Percentiles rank a stretch among this genome's conserved stretches.
phyloP scores from a whole-genome alignment of 2,888 invertebrate species.

The Crepidodera aurea region DNA sequence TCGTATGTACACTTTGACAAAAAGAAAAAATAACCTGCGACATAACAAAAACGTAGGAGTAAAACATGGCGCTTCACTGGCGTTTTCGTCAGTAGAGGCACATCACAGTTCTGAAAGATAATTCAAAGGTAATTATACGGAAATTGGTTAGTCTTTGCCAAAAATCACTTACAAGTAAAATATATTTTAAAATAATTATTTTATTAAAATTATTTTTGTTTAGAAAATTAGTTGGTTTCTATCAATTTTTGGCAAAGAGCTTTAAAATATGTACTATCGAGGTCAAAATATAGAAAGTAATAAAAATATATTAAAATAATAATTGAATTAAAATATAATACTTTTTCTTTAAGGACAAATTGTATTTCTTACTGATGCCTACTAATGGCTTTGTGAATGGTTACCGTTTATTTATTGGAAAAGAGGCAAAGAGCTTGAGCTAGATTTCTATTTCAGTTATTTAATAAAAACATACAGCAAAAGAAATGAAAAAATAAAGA shows the following conservation, averaged over 20 bases:
- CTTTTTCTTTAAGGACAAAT: too few relatives aligned
- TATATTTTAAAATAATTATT: background rate
- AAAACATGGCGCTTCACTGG: conserved; percentile 35
- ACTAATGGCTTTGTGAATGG: too few relatives aligned
- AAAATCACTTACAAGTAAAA: conserved; percentile 19
- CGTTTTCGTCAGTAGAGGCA: conserved; percentile 36
- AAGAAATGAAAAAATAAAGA: too few relatives aligned
- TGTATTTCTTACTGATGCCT: too few relatives aligned
- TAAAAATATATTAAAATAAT: too few relatives aligned
- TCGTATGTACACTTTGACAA: background rate
- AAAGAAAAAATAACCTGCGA: conserved; percentile 33
- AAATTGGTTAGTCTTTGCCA: conserved; percentile 32
- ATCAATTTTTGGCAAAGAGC: conserved; percentile 28
- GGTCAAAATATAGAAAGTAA: conserved; percentile 16
- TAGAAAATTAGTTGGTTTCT: background rate
- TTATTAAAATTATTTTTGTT: background rate
- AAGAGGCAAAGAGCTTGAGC: too few relatives aligned
- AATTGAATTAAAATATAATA: too few relatives aligned
- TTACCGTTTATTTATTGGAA: too few relatives aligned
- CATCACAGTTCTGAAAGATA: conserved; percentile 37
- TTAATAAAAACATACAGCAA: too few relatives aligned
- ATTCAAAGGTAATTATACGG: conserved; percentile 36
- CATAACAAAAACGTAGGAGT: conserved; percentile 28
- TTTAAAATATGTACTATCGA: conserved; percentile 8
- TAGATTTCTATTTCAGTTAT: too few relatives aligned